Base-by-base conservation (phyloP, 2,113 vertebrate genomes). In the Noctilio leporinus region DNA sequence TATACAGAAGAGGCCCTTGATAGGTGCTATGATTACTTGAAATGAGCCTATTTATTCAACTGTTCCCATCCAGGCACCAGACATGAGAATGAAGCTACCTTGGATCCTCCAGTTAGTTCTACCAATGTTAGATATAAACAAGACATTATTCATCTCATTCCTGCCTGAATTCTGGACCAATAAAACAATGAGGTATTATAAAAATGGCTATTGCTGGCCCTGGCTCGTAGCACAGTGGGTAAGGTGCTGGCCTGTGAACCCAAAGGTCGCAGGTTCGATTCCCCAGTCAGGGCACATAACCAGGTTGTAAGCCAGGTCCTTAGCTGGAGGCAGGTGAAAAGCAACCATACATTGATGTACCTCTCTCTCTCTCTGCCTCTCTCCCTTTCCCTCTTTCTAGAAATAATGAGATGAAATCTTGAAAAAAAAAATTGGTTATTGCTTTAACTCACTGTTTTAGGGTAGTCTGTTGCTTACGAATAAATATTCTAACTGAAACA, bases 31-130 rank as follows among this genome's bases (percentile, higher is more conserved):
- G 38, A 30, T 65, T 7, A 24, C 26, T 10, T 72, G 12, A 80
- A 10, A n/a, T 38, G 10, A 77, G 4, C 10, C 22, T 19, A 5
- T 4, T 4, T 5, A 49, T 33, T 51, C 11, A 1, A 2, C 28
- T 45, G 0, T 69, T 17, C 35, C 9, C 3, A 53, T 1, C 4
- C 10, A 67, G 40, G 38, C 4, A 7, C 12, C 28, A 86, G 26
- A 45, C 7, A 33, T 5, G 5, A 5, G 4, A 91, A 5, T 51
- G 14, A 33, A 19, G 22, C 30, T 78, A 33, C 7, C 3, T 6
- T 4, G 4, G 2, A 43, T 20, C 14, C 5, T 70, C 33, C 78
- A 62, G 1, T 7, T 16, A 67, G 7, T 1, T 72, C 33, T 3
- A 22, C 7, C 22, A 38, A 28, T 9, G 11, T n/a, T 33, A 92